phyloP scores from a whole-genome alignment of 2,888 invertebrate species.

The Eilema caniola region DNA sequence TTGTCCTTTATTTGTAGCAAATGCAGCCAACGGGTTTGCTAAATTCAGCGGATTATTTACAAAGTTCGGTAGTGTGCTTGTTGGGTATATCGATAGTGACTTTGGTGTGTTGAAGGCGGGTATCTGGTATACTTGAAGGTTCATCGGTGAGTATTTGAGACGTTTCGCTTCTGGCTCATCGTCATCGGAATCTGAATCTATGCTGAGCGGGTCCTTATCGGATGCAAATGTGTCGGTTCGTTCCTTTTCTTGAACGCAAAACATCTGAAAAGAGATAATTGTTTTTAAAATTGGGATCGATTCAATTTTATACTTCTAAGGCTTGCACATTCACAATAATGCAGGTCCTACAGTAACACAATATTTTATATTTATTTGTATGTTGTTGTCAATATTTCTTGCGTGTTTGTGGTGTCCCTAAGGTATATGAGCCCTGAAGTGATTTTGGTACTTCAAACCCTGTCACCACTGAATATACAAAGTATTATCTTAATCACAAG shows the following conservation, averaged over 20 bases:
- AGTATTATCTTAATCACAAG: no score
- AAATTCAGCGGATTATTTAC: constrained; percentile 80
- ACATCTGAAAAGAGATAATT: constrained; percentile 70
- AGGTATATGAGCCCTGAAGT: no score
- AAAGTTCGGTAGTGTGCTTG: constrained; percentile 72
- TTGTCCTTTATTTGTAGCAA: constrained; percentile 59
- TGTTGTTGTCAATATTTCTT: no score
- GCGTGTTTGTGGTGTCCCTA: no score
- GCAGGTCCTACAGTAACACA: no score
- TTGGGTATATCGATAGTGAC: constrained; percentile 72
- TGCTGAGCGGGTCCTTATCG: constrained; percentile 69
- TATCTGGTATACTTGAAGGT: constrained; percentile 80
- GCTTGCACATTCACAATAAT: no score
- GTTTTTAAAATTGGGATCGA: not conserved
- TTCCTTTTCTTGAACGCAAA: constrained; percentile 80
- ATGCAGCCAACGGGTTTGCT: constrained; percentile 71
- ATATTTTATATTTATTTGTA: no score
- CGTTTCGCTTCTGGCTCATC: constrained; percentile 76
- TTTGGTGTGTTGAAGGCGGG: constrained; percentile 76
- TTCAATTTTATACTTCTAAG: no score
- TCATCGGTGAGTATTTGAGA: constrained; percentile 71
- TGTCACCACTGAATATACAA: no score
- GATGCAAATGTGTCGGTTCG: constrained; percentile 51
- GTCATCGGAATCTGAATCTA: constrained; percentile 72
- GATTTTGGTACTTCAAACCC: no score